Percentiles rank a stretch among this genome's conserved stretches.
These are phyloP conservation scores for Megaceryle maxima DNA, from an alignment of 2,113 vertebrate species.

Conservation along the genomic window DNA sequence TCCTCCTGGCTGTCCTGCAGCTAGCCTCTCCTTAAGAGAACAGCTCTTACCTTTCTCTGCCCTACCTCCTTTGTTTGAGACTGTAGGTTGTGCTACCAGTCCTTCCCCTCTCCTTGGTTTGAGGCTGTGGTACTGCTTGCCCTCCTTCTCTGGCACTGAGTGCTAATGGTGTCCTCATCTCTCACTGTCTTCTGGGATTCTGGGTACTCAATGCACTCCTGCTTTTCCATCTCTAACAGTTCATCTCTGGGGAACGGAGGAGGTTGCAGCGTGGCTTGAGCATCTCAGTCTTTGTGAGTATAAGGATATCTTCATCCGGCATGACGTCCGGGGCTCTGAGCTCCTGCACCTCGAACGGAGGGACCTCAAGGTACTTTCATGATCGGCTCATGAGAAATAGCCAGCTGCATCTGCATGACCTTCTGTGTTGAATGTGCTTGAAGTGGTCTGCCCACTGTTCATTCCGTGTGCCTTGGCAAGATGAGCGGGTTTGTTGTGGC, in stretches of 20 bases:
- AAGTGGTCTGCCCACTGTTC: conserved; percentile 24
- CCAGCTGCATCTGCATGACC: conserved; percentile 60
- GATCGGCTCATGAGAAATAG: conserved; percentile 29
- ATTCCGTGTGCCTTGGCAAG: conserved; percentile 5
- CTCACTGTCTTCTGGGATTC: conserved; percentile 61
- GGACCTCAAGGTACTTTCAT: conserved; percentile 91
- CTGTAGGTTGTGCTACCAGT: not conserved
- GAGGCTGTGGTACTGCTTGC: not conserved
- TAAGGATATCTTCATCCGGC: conserved; percentile 95
- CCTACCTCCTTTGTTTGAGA: not conserved
- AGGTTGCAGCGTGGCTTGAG: conserved; percentile 97
- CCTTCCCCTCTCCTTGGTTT: not conserved
- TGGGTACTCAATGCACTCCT: conserved; percentile 76
- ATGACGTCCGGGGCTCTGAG: conserved; percentile 94
- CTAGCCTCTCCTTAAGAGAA: conserved; percentile 53
- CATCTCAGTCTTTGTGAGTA: conserved; percentile 95
- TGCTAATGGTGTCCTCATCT: conserved; percentile 36
- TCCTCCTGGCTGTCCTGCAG: not conserved
- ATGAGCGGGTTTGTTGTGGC: not conserved
- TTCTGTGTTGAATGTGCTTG: conserved; percentile 67
- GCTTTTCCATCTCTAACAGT: conserved; percentile 87
- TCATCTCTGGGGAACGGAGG: conserved; percentile 95
- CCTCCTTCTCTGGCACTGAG: not conserved
- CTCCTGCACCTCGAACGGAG: conserved; percentile 96
- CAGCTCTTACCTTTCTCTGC: not conserved